phyloP scores from a whole-genome alignment of 2,888 invertebrate genomes.

The Rhopalosiphum nymphaeae region DNA sequence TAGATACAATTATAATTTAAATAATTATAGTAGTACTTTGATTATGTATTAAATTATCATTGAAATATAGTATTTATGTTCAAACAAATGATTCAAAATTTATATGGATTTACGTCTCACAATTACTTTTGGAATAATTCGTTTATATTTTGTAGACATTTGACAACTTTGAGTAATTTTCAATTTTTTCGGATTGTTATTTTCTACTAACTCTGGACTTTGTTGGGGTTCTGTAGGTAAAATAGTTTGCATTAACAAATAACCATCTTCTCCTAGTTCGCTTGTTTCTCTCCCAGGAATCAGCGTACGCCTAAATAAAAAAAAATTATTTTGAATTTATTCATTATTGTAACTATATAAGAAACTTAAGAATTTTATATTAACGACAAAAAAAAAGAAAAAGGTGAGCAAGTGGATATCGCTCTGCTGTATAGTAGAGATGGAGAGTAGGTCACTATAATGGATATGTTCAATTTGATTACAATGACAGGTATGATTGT shows the following conservation, averaged over 20 bases:
- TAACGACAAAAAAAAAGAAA: background rate
- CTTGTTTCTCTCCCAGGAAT: background rate
- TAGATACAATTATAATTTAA: background rate
- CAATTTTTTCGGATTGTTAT: background rate
- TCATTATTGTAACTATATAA: background rate
- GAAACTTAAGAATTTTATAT: background rate
- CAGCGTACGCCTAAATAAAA: background rate
- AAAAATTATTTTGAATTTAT: background rate
- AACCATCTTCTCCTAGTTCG: constrained; percentile 29
- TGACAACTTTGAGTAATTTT: constrained; percentile 18
- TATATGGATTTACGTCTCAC: constrained; percentile 30
- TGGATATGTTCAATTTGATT: too few relatives aligned
- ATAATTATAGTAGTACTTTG: background rate
- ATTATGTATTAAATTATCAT: background rate
- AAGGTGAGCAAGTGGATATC: too few relatives aligned
- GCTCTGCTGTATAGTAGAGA: too few relatives aligned
- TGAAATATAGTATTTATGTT: background rate
- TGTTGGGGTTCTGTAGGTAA: background rate
- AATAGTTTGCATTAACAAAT: background rate
- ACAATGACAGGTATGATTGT: too few relatives aligned
- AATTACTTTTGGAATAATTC: background rate
- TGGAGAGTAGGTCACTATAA: too few relatives aligned
- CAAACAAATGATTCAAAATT: background rate
- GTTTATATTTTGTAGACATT: background rate
- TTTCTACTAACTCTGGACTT: background rate